Evolutionary conservation across 2,888 invertebrate genomes (phyloP).

Genomic region (Cheilosia scutellata): DNA sequence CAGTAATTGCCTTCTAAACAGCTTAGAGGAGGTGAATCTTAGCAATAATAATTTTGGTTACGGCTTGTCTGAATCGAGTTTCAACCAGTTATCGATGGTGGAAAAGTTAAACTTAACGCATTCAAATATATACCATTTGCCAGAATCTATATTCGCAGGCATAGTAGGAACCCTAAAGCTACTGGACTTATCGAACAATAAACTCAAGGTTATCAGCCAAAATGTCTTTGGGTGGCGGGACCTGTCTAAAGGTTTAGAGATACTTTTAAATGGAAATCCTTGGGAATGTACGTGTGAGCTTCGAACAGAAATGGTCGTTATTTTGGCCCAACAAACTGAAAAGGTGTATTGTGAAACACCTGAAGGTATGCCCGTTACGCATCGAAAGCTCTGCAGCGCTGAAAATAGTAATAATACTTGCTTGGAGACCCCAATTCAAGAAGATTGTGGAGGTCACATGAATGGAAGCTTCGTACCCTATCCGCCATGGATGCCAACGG

Average conservation of each 20-base stretch:
- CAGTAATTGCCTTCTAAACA: conserved; percentile 76
- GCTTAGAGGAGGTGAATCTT: conserved; percentile 78
- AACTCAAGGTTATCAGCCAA: conserved; percentile 76
- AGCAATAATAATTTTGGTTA: conserved; percentile 79
- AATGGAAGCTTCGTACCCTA: neutral
- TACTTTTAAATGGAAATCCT: conserved; percentile 77
- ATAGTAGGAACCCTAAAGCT: conserved; percentile 74
- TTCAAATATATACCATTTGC: conserved; percentile 78
- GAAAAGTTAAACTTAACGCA: conserved; percentile 78
- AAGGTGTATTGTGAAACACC: conserved; percentile 77
- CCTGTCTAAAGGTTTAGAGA: conserved; percentile 62
- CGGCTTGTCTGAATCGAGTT: conserved; percentile 71
- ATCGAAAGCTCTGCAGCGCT: neutral
- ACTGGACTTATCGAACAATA: conserved; percentile 80
- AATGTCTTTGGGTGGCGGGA: conserved; percentile 78
- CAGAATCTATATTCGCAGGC: conserved; percentile 78
- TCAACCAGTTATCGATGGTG: conserved; percentile 78
- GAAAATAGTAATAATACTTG: neutral
- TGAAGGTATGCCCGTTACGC: conserved; percentile 27
- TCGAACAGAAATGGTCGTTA: conserved; percentile 71
- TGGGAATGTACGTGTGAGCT: conserved; percentile 80
- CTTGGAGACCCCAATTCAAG: conserved; percentile 59
- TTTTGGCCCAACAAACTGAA: conserved; percentile 72
- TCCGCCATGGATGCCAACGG: neutral
- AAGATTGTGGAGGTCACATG: conserved; percentile 58